phyloP scores from a whole-genome alignment of 1,140 invertebrate genomes.

The Solen grandis region DNA sequence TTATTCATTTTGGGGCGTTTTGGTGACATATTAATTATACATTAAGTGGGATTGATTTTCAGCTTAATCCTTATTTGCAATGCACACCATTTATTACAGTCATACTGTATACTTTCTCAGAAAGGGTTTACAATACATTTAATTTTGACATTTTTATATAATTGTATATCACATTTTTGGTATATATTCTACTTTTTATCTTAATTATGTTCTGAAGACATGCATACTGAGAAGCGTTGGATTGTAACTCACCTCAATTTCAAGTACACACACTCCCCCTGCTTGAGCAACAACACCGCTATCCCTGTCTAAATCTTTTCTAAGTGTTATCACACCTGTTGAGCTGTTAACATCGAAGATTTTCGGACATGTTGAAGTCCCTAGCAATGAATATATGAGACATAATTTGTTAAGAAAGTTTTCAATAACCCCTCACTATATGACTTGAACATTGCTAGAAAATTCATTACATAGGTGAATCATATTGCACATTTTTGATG shows the following conservation, averaged over 20 bases:
- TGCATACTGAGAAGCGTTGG: no score
- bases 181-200: neutral
- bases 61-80: no score
- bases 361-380: neutral
- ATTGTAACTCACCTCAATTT: conserved; percentile 23
- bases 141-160: no score
- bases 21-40: no score
- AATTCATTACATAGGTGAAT: conserved; percentile 4
- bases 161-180: neutral
- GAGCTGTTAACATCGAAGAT: conserved; percentile 1
- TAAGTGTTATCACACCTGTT: conserved; percentile 1
- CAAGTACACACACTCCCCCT: conserved; percentile 17
- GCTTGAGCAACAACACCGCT: neutral
- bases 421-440: neutral
- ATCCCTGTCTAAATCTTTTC: conserved; percentile 30
- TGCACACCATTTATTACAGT: no score
- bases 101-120: no score
- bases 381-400: neutral
- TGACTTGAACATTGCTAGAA: neutral
- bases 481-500: conserved; percentile 17
- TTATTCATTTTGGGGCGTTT: no score
- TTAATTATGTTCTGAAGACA: neutral
- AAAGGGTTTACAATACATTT: no score
- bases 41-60: no score
- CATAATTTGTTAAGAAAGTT: neutral